Conservation (phyloP, 2,888 invertebrate species). For the Unio pictorum region DNA sequence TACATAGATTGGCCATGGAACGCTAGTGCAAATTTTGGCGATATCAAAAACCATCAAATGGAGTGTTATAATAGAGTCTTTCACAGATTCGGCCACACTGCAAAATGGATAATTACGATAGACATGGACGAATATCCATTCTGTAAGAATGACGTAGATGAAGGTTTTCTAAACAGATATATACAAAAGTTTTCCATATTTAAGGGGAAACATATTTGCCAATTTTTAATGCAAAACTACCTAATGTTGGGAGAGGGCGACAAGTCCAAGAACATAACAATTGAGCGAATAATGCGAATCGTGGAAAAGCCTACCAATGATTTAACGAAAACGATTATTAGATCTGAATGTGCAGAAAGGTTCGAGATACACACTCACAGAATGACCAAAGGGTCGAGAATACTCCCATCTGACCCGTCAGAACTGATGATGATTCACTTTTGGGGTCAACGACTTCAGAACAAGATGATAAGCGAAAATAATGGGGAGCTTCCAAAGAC, state of each 20-base stretch:
- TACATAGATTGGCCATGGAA: constrained; percentile 4
- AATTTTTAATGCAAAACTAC: constrained; percentile 18
- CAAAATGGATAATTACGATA: constrained; percentile 37
- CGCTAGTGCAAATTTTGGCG: constrained; percentile 6
- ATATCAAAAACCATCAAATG: constrained; percentile 32
- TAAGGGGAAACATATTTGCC: constrained; percentile 4
- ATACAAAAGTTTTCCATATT: constrained; percentile 14
- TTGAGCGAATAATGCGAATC: constrained; percentile 29
- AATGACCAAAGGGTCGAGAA: constrained; percentile 12
- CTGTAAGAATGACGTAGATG: constrained; percentile 21
- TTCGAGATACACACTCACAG: constrained; percentile 11
- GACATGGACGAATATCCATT: constrained; percentile 48
- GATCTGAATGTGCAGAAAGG: constrained; percentile 8
- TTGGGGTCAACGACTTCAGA: constrained; percentile 36
- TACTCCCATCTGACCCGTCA: constrained; percentile 6
- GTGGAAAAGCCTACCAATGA: constrained; percentile 27
- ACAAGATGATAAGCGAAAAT: constrained; percentile 33
- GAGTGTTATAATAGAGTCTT: constrained; percentile 34
- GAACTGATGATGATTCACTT: constrained; percentile 36
- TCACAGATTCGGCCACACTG: constrained; percentile 8
- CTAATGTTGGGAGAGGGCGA: constrained; percentile 38
- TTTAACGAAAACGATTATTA: constrained; percentile 36
- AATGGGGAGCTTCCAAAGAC: constrained; percentile 20
- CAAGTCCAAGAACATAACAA: constrained; percentile 17
- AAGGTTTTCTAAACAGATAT: constrained; percentile 32